Conservation (phyloP, 2,113 vertebrate species). For the Genyomyrus donnyi region DNA sequence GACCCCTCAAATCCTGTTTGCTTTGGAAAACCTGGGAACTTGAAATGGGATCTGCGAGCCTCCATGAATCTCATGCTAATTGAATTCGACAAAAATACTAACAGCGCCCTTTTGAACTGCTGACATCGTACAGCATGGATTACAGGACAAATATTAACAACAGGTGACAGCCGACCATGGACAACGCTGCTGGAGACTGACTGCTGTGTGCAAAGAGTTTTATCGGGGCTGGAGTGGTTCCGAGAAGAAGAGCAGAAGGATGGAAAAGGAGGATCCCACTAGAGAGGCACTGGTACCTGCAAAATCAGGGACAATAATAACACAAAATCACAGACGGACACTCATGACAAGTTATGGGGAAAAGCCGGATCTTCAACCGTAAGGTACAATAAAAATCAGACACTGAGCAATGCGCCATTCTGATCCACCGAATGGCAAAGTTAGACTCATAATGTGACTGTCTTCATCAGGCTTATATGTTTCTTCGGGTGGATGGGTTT, state of each 20-base stretch:
- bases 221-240: not conserved
- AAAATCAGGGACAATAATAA: not conserved
- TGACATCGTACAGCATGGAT: slow-evolving; percentile 69
- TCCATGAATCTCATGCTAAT: slow-evolving; percentile 70
- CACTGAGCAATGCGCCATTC: not conserved
- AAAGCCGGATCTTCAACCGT: not conserved
- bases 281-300: not conserved
- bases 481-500: slow-evolving; percentile 8
- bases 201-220: slow-evolving; percentile 24
- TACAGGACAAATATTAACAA: slow-evolving; percentile 71
- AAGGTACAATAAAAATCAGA: not conserved
- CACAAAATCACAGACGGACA: not conserved
- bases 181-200: slow-evolving; percentile 24
- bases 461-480: not conserved
- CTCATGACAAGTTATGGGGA: not conserved
- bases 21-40: slow-evolving; percentile 43
- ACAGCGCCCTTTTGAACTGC: slow-evolving; percentile 75
- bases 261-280: not conserved
- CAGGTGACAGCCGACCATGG: slow-evolving; percentile 58
- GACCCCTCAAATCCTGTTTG: slow-evolving; percentile 61
- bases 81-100: slow-evolving; percentile 74
- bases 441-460: not conserved
- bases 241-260: not conserved
- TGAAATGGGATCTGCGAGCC: slow-evolving; percentile 68
- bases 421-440: not conserved